A percentile compares a stretch with the other conserved stretches of the same genome.
Evolutionary conservation across 2,888 invertebrate species (phyloP).

Genomic region (Pseudococcus jackbeardsleyi): DNA sequence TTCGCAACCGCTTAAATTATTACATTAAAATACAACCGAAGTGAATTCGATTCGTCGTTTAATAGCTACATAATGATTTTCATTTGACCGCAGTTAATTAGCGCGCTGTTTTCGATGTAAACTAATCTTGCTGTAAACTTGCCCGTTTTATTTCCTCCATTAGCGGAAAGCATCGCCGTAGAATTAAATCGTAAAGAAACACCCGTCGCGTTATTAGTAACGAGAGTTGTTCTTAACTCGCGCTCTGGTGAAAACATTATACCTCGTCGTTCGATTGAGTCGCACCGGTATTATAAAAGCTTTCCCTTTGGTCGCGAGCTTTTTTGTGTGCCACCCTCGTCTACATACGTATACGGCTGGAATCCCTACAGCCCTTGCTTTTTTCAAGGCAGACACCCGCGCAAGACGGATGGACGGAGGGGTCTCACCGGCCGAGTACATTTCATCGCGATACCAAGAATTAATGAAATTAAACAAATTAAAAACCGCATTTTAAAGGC

Average conservation of each 20-base stretch:
- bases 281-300: not conserved
- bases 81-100: constrained; percentile 52
- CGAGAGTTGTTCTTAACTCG: not conserved
- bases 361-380: not conserved
- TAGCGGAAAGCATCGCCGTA: constrained; percentile 12
- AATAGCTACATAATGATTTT: constrained; percentile 48
- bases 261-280: constrained; percentile 7
- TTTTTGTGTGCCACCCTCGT: not conserved
- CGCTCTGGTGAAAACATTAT: no score
- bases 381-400: not conserved
- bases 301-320: not conserved
- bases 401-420: not conserved
- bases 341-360: not conserved
- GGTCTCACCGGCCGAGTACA: not conserved
- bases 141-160: constrained; percentile 25
- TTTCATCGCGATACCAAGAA: constrained; percentile 40
- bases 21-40: constrained; percentile 19
- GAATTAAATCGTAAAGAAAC: constrained; percentile 50
- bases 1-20: constrained; percentile 33
- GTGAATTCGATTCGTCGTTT: constrained; percentile 48
- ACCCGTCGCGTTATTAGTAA: constrained; percentile 15
- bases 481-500: constrained; percentile 31
- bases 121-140: constrained; percentile 44
- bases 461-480: constrained; percentile 53
- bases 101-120: constrained; percentile 27